phyloP scores from a whole-genome alignment of 2,113 vertebrate genomes.

The Pleuronectes platessa region DNA sequence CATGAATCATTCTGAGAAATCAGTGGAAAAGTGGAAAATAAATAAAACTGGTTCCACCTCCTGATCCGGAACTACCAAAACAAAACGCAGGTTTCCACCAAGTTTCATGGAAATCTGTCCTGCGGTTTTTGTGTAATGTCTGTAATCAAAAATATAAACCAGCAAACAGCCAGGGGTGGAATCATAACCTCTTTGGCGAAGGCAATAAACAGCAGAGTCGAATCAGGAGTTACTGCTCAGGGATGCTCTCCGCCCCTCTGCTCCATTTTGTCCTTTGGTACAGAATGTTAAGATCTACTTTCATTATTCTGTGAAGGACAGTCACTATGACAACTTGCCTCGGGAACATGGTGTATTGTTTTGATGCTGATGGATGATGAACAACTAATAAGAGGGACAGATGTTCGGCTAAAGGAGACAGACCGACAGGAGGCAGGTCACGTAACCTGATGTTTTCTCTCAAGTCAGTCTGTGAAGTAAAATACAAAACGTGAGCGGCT shows the following conservation, averaged over 20 bases:
- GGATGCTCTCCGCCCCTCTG: slow-evolving; percentile 1
- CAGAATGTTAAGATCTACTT: slow-evolving; percentile 55
- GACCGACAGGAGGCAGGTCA: slow-evolving; percentile 3
- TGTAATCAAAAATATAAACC: too few relatives aligned
- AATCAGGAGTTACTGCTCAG: neutral
- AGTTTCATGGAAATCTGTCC: too few relatives aligned
- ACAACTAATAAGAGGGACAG: slow-evolving; percentile 37
- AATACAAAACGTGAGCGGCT: slow-evolving; percentile 1
- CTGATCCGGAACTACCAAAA: too few relatives aligned
- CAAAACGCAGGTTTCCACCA: neutral
- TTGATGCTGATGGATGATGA: slow-evolving; percentile 46
- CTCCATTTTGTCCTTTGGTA: slow-evolving; percentile 21
- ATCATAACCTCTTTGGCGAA: too few relatives aligned
- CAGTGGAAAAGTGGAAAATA: too few relatives aligned
- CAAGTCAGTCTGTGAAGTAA: slow-evolving; percentile 16
- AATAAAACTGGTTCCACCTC: too few relatives aligned
- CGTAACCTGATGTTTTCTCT: slow-evolving; percentile 33
- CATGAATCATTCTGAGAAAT: too few relatives aligned
- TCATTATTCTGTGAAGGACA: slow-evolving; percentile 60
- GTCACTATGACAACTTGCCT: slow-evolving; percentile 71
- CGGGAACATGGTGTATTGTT: slow-evolving; percentile 58
- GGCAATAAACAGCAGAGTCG: slow-evolving; percentile 3
- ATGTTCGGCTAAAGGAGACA: slow-evolving; percentile 45
- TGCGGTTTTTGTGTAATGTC: too few relatives aligned
- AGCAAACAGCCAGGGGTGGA: too few relatives aligned